Conservation (phyloP, 2,888 invertebrate genomes). For the Agonum fuliginosum region DNA sequence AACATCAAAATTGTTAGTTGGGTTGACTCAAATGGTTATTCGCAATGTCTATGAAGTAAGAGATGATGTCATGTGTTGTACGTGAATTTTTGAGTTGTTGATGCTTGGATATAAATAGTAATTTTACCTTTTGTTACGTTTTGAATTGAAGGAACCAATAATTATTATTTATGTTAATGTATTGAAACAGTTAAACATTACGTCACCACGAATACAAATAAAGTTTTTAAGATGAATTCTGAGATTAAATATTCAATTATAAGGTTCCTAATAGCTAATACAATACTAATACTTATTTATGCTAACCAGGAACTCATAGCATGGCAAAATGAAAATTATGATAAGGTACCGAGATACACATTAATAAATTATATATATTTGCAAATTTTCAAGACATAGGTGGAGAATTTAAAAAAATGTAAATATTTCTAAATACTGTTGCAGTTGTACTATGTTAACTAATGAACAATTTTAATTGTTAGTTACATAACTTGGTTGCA, state of each 20-base stretch:
- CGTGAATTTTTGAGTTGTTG: constrained; percentile 39
- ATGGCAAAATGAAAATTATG: too few relatives aligned
- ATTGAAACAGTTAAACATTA: not conserved
- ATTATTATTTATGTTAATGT: not conserved
- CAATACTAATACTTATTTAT: not conserved
- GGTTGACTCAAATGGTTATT: constrained; percentile 24
- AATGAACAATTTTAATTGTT: too few relatives aligned
- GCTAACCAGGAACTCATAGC: too few relatives aligned
- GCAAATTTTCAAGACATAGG: too few relatives aligned
- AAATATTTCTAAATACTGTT: too few relatives aligned
- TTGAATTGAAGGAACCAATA: constrained; percentile 2
- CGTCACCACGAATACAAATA: not conserved
- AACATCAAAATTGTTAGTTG: constrained; percentile 8
- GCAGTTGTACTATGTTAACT: too few relatives aligned
- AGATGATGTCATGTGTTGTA: constrained; percentile 37
- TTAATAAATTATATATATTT: too few relatives aligned
- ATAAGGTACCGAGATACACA: too few relatives aligned
- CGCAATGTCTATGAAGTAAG: constrained; percentile 40
- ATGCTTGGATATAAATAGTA: constrained; percentile 19
- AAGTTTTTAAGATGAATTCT: too few relatives aligned
- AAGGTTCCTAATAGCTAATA: not conserved
- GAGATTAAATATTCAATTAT: too few relatives aligned
- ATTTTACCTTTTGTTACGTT: constrained; percentile 12
- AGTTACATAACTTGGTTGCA: too few relatives aligned
- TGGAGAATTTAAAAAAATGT: too few relatives aligned